phyloP scores from a whole-genome alignment of 2,113 vertebrate species.

The Alexandromys fortis region DNA sequence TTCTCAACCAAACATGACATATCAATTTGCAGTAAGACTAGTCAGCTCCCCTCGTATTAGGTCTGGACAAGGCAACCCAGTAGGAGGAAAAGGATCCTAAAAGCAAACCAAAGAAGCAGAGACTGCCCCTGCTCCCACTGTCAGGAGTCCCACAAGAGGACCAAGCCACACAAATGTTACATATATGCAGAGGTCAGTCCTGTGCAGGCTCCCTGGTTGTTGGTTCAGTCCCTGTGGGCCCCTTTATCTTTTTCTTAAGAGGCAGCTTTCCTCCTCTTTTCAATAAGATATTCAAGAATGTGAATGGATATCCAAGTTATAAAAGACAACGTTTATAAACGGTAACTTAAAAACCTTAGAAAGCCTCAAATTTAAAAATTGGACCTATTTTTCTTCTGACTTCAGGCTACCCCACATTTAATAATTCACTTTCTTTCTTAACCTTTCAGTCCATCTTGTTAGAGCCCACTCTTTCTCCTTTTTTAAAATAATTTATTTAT shows the following conservation, averaged over 20 bases:
- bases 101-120: neutral
- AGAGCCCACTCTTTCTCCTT: neutral
- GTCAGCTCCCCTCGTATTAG: neutral
- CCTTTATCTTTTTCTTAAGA: neutral
- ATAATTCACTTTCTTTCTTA: neutral
- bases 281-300: neutral
- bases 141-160: neutral
- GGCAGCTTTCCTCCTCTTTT: neutral
- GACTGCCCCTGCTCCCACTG: neutral
- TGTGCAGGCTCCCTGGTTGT: neutral
- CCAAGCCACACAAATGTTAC: neutral
- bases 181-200: neutral
- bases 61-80: neutral
- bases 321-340: neutral
- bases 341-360: neutral
- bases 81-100: neutral
- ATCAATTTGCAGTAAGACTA: neutral
- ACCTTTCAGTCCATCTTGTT: neutral
- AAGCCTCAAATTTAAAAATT: neutral
- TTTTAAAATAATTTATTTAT: too few species aligned
- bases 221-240: neutral
- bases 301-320: neutral
- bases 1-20: neutral
- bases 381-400: neutral
- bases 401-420: neutral